Evolutionary conservation across 2,797 vertebrate genomes (phyloP).

Genomic region (Sebastes itinus): DNA sequence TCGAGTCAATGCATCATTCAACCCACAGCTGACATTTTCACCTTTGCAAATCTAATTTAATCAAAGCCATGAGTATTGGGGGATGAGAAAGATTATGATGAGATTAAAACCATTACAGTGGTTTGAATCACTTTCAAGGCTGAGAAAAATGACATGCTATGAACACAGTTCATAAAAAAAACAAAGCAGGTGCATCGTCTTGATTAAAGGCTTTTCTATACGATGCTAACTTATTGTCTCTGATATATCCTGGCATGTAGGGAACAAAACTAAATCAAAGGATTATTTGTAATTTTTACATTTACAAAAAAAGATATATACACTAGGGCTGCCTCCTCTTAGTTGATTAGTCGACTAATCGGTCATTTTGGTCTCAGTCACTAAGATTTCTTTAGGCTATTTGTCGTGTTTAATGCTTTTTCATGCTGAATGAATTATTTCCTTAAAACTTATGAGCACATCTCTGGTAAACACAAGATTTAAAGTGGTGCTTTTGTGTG

Average conservation of each 20-base stretch:
- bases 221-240: not conserved
- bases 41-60: constrained; percentile 64
- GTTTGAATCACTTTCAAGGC: constrained; percentile 38
- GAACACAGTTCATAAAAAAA: not conserved
- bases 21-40: constrained; percentile 60
- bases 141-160: not conserved
- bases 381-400: too few relatives aligned
- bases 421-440: too few relatives aligned
- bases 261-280: not conserved
- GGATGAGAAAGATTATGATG: constrained; percentile 50
- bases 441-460: too few relatives aligned
- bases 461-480: too few relatives aligned
- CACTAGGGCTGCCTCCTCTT: too few relatives aligned
- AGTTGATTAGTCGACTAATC: too few relatives aligned
- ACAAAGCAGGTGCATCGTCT: constrained; percentile 36
- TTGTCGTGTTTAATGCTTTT: too few relatives aligned
- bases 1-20: constrained; percentile 69
- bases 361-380: too few relatives aligned
- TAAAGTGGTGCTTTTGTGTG: too few relatives aligned
- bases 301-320: not conserved
- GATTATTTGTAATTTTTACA: not conserved
- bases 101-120: constrained; percentile 61
- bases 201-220: constrained; percentile 23
- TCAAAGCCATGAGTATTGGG: constrained; percentile 53
- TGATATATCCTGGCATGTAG: not conserved